Percentiles rank a stretch among this genome's conserved stretches.
Evolutionary conservation across 1,140 invertebrate genomes (phyloP).

Genomic region (Campoletis sonorensis): DNA sequence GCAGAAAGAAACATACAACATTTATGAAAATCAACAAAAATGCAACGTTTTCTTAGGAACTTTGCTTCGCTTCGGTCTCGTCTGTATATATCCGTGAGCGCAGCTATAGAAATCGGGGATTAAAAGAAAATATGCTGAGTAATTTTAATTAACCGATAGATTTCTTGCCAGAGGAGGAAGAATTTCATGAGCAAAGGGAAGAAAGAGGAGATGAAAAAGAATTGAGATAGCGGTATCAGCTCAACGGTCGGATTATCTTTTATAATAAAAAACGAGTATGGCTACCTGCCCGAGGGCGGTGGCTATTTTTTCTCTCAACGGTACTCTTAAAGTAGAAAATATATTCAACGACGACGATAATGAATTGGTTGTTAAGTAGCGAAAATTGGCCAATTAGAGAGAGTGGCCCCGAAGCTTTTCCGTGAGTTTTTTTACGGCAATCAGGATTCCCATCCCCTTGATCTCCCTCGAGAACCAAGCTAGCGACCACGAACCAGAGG

Average conservation of each 20-base stretch:
- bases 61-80: too few species aligned
- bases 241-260: slow-evolving; percentile 58
- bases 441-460: not conserved
- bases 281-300: not conserved
- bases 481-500: slow-evolving; percentile 4
- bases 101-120: slow-evolving; percentile 27
- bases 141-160: slow-evolving; percentile 63
- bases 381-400: slow-evolving; percentile 71
- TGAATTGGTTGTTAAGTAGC: slow-evolving; percentile 71
- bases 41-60: too few species aligned
- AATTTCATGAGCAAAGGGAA: not conserved
- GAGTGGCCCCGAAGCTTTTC: slow-evolving; percentile 59
- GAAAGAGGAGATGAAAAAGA: slow-evolving; percentile 4
- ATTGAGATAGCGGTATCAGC: slow-evolving; percentile 52
- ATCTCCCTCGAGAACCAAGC: not conserved
- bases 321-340: slow-evolving; percentile 48
- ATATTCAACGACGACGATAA: slow-evolving; percentile 62
- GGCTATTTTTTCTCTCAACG: slow-evolving; percentile 9
- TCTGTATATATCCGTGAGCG: too few species aligned
- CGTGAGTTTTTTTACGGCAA: slow-evolving; percentile 60
- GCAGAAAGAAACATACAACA: too few species aligned
- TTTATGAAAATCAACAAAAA: too few species aligned
- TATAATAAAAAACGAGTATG: slow-evolving; percentile 50
- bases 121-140: slow-evolving; percentile 53
- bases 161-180: slow-evolving; percentile 5